These are phyloP conservation scores for Epinephelus cyanopodus DNA, from an alignment of 2,113 vertebrate genomes.

Conservation along the genomic window DNA sequence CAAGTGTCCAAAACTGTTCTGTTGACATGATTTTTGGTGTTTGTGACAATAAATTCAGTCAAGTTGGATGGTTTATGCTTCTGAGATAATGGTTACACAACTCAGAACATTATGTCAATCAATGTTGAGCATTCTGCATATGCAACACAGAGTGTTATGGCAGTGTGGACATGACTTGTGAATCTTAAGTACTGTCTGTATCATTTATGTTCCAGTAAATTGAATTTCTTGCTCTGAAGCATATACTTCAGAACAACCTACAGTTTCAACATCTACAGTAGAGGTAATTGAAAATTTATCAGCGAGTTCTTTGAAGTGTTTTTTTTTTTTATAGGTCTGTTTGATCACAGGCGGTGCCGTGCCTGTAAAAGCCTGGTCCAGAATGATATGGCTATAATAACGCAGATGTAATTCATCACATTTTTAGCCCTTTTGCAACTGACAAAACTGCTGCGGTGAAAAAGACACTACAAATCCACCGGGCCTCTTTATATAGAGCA, in stretches of 20 bases:
- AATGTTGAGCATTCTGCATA: constrained; percentile 14
- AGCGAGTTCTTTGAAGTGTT: constrained; percentile 72
- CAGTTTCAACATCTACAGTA: constrained; percentile 56
- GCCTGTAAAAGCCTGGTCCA: constrained; percentile 62
- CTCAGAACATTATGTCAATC: constrained; percentile 16
- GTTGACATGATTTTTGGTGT: constrained; percentile 4
- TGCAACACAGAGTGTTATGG: constrained; percentile 20
- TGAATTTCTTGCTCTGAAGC: constrained; percentile 55
- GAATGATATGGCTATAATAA: constrained; percentile 73
- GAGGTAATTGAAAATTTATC: constrained; percentile 76
- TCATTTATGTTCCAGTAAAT: constrained; percentile 59
- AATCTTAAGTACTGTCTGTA: constrained; percentile 41
- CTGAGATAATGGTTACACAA: constrained; percentile 23
- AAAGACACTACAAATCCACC: constrained; percentile 72
- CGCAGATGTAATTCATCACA: constrained; percentile 76
- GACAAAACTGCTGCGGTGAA: constrained; percentile 71
- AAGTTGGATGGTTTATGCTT: background rate
- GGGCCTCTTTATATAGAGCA: constrained; percentile 65
- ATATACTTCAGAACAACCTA: constrained; percentile 57
- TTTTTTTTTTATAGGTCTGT: constrained; percentile 57
- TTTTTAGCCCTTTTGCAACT: constrained; percentile 59
- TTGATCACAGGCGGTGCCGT: constrained; percentile 65
- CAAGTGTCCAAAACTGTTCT: constrained; percentile 1
- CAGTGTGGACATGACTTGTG: constrained; percentile 37
- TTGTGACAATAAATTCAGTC: background rate